A percentile compares a stretch with the other conserved stretches of the same genome.
These are phyloP conservation scores for Arrhamphus sclerolepis DNA, from an alignment of 2,797 vertebrate species.

Conservation along the genomic window DNA sequence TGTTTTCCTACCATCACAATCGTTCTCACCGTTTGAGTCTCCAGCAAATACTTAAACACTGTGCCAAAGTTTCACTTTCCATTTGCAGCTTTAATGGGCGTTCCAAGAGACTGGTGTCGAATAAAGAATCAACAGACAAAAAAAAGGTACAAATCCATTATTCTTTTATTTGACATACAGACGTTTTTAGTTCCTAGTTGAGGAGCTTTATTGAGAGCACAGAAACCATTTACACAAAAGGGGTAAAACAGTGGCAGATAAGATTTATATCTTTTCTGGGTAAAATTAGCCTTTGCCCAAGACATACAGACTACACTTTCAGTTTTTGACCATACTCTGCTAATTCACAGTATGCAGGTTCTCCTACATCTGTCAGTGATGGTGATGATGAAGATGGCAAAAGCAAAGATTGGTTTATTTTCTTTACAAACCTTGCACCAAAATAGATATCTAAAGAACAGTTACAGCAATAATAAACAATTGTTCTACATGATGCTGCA, in stretches of 20 bases:
- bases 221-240: slow-evolving; percentile 74
- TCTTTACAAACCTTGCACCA: slow-evolving; percentile 65
- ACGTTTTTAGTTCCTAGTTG: slow-evolving; percentile 78
- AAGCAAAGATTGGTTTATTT: slow-evolving; percentile 61
- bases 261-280: slow-evolving; percentile 48
- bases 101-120: not conserved
- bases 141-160: slow-evolving; percentile 82
- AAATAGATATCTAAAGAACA: slow-evolving; percentile 78
- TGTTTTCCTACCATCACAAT: too few species aligned
- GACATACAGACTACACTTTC: slow-evolving; percentile 51
- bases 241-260: slow-evolving; percentile 39
- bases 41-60: too few species aligned
- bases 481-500: slow-evolving; percentile 80
- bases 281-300: slow-evolving; percentile 59
- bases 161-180: slow-evolving; percentile 87
- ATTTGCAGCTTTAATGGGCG: not conserved
- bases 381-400: slow-evolving; percentile 57
- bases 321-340: slow-evolving; percentile 40
- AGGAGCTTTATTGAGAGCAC: slow-evolving; percentile 78
- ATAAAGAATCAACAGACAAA: slow-evolving; percentile 45
- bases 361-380: slow-evolving; percentile 43
- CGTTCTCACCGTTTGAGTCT: too few species aligned
- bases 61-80: too few species aligned
- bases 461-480: slow-evolving; percentile 71
- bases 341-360: slow-evolving; percentile 59